These are phyloP conservation scores for Caenorhabditis sp. DNA, from an alignment of 2,888 invertebrate genomes.

Conservation along the genomic window DNA sequence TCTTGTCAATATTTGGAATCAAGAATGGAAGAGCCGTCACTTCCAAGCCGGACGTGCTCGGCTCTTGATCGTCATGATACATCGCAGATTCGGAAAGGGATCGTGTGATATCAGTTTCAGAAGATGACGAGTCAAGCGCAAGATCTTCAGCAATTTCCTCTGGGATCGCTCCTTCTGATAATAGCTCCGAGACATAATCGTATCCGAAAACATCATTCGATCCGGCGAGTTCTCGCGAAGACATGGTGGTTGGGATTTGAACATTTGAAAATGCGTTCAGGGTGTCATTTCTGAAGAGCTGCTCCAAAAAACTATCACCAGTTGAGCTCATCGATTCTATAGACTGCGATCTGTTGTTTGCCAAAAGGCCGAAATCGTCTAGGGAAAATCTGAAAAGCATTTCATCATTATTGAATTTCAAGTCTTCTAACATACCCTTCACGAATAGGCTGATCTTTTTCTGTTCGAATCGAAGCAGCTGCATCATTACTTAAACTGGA, in stretches of 20 bases:
- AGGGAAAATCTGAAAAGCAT: conserved; percentile 51
- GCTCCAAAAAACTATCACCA: conserved; percentile 53
- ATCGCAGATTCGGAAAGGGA: background rate
- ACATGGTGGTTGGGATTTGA: conserved; percentile 62
- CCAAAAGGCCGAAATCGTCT: conserved; percentile 61
- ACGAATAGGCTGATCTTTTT: conserved; percentile 41
- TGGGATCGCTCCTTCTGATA: conserved; percentile 51
- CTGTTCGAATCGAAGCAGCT: conserved; percentile 6
- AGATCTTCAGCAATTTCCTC: conserved; percentile 47
- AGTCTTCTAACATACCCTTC: conserved; percentile 41
- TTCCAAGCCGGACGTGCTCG: conserved; percentile 54
- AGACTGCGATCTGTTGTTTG: conserved; percentile 43
- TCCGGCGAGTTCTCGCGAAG: conserved; percentile 45
- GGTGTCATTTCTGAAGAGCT: conserved; percentile 52
- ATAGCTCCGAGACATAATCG: conserved; percentile 56
- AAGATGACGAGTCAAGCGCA: conserved; percentile 5
- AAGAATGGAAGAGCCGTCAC: conserved; percentile 37
- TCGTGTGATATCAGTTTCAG: background rate
- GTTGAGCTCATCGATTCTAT: conserved; percentile 50
- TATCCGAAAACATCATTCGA: conserved; percentile 43
- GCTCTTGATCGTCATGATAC: conserved; percentile 51
- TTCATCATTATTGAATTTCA: background rate
- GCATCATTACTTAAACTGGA: conserved; percentile 44
- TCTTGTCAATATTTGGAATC: conserved; percentile 28
- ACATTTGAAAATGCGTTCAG: conserved; percentile 40